Conservation (phyloP, 2,113 vertebrate species). For the Leuciscus idus region DNA sequence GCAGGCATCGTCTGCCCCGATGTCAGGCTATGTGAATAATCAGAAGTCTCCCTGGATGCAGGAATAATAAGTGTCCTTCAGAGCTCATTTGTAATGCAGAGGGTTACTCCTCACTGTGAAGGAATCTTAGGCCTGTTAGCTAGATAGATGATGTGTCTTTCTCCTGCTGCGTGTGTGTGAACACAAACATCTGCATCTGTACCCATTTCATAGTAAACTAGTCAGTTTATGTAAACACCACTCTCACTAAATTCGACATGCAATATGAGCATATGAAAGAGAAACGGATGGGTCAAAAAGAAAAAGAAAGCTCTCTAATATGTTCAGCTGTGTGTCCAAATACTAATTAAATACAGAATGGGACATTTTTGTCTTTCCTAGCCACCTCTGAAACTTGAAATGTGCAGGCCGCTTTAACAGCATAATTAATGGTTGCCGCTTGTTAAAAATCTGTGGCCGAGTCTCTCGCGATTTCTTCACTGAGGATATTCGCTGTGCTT, state of each 20-base stretch:
- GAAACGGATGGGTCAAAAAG: background rate
- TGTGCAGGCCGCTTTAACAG: conserved; percentile 26
- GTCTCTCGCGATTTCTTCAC: background rate
- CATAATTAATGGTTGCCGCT: conserved; percentile 43
- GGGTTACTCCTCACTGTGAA: conserved; percentile 39
- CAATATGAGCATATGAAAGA: background rate
- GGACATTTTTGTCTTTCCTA: background rate
- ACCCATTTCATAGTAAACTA: background rate
- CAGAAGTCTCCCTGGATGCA: conserved; percentile 41
- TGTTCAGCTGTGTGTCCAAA: background rate
- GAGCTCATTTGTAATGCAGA: conserved; percentile 56
- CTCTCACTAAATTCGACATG: background rate
- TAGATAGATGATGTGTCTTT: conserved; percentile 40
- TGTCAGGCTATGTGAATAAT: conserved; percentile 39
- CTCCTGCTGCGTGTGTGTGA: conserved; percentile 16
- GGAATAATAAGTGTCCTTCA: conserved; percentile 48
- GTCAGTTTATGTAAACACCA: background rate
- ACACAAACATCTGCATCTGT: conserved; percentile 26
- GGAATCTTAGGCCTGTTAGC: conserved; percentile 43
- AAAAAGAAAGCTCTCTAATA: background rate
- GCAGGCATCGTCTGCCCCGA: conserved; percentile 4
- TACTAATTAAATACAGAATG: background rate
- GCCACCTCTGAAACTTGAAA: background rate
- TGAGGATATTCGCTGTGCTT: conserved; percentile 8
- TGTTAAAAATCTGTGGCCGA: conserved; percentile 41